Percentiles rank a stretch among this genome's conserved stretches.
phyloP scores from a whole-genome alignment of 2,888 invertebrate genomes.

The Lycophotia porphyrea region DNA sequence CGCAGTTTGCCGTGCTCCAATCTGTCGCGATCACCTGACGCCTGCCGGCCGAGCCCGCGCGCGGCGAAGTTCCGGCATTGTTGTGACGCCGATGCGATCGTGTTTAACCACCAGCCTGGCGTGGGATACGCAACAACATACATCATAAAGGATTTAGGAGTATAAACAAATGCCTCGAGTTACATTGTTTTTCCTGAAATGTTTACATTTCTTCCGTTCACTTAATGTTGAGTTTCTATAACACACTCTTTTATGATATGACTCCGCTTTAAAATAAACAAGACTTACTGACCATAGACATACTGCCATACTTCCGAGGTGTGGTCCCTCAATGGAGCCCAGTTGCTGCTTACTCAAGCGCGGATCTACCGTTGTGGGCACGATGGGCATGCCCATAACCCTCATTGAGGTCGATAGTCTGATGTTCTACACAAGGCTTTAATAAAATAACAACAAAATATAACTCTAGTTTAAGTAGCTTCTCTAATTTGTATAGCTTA shows the following conservation, averaged over 20 bases:
- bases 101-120: not conserved
- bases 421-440: too few species aligned
- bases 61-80: not conserved
- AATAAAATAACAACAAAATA: too few species aligned
- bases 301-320: not conserved
- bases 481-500: too few species aligned
- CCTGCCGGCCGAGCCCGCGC: not conserved
- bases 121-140: not conserved
- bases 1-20: not conserved
- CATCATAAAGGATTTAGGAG: not conserved
- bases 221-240: constrained; percentile 11
- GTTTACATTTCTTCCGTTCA: constrained; percentile 1
- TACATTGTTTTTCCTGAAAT: constrained; percentile 14
- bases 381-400: too few species aligned
- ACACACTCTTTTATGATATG: not conserved
- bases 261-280: not conserved
- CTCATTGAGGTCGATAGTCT: too few species aligned
- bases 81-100: not conserved
- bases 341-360: not conserved
- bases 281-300: not conserved
- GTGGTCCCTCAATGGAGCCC: not conserved
- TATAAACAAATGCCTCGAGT: not conserved
- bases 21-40: constrained; percentile 3
- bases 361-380: too few species aligned
- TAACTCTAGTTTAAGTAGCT: too few species aligned